Percentiles rank a stretch among this genome's conserved stretches.
These are phyloP conservation scores for Elmis aenea DNA, from an alignment of 2,888 invertebrate species.

Conservation along the genomic window DNA sequence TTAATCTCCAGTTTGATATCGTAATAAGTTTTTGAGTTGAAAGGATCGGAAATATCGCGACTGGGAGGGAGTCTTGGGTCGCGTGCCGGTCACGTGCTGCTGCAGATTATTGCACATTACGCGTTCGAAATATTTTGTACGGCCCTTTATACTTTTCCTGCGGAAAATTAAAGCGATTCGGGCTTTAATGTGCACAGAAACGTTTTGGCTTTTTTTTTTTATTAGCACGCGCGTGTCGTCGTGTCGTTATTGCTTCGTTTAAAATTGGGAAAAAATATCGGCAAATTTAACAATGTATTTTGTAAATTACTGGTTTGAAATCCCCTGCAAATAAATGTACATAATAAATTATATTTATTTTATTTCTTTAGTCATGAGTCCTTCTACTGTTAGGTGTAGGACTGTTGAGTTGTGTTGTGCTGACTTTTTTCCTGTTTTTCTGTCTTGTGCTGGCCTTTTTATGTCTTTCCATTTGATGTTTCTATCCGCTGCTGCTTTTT, in stretches of 20 bases:
- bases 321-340: too few relatives aligned
- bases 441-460: too few relatives aligned
- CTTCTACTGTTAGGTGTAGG: too few relatives aligned
- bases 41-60: slow-evolving; percentile 18
- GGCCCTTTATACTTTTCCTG: slow-evolving; percentile 14
- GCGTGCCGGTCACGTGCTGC: slow-evolving; percentile 23
- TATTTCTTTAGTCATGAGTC: too few relatives aligned
- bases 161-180: slow-evolving; percentile 5
- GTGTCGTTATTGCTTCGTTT: too few relatives aligned
- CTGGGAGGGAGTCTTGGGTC: slow-evolving; percentile 14
- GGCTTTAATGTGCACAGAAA: not conserved
- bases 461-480: too few relatives aligned
- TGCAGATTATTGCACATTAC: slow-evolving; percentile 29
- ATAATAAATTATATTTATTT: too few relatives aligned
- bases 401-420: too few relatives aligned
- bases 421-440: too few relatives aligned
- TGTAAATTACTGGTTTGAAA: not conserved
- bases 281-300: not conserved
- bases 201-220: too few relatives aligned
- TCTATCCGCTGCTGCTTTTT: too few relatives aligned
- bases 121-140: slow-evolving; percentile 12
- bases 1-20: slow-evolving; percentile 11
- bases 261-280: not conserved
- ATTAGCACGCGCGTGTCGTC: too few relatives aligned
- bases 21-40: slow-evolving; percentile 19